Evolutionary conservation across 2,888 invertebrate species (phyloP), one percentile per base, ranked within the genome.

Genomic region (Dimorphilus gyrociliatus): DNA sequence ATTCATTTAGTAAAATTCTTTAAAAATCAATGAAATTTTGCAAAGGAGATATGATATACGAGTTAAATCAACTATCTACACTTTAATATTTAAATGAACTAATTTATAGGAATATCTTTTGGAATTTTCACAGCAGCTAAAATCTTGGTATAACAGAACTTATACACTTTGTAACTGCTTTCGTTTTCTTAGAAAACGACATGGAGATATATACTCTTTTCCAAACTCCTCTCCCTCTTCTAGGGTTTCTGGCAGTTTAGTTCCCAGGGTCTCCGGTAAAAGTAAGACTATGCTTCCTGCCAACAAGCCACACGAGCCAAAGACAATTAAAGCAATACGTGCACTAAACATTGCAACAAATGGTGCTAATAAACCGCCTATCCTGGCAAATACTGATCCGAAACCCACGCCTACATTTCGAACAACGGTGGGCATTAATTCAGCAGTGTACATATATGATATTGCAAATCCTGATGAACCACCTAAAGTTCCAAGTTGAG

Each of bases 351-450:
- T 6, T 4, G 77, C 75, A 2, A 84, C 71, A 46, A 78, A 78
- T 0, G 84, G 82, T 0, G 85, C 81, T 3, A 75, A 44, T 69
- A 84, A 78, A 0, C 81, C 81, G 4, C 85, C 85, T 35, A 82
- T 63, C 46, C 85, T 70, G 0, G 82, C 82, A 33, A 76, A 72
- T 66, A 81, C 79, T 0, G 82, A 82, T n/a, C 80, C 75, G 2
- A 78, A 66, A 1, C 85, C 85, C 24, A 85, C 73, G 0, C 81
- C 84, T 19, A 78, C 74, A 50, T 82, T 84, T 17, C 85, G 69
- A 0, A 84, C 75, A 2, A 81, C 78, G 0, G 85, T 85, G 0
- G 85, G 85, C 55, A 82, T 84, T 10, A 82, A 55, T 63, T 85
- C 85, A 0, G 81, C 80, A 1, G 78, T 77, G 55, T 78, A 84